A percentile compares a stretch with the other conserved stretches of the same genome.
phyloP scores from a whole-genome alignment of 1,140 invertebrate species.

The Vanessa tameamea region DNA sequence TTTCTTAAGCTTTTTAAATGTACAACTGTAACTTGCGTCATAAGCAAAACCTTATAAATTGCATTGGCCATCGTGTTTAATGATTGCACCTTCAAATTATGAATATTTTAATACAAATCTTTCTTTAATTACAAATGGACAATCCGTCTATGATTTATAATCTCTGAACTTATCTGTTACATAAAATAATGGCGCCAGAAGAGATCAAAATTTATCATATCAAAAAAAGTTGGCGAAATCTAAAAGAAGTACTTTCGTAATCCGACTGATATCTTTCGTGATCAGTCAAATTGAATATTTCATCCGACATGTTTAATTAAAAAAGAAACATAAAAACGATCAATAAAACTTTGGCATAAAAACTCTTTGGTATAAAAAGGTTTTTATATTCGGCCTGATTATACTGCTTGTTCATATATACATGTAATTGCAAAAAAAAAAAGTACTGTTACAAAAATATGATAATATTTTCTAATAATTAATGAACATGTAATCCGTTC shows the following conservation, averaged over 20 bases:
- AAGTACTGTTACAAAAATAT: slow-evolving; percentile 1
- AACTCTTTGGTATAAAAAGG: slow-evolving; percentile 4
- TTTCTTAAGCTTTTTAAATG: not conserved
- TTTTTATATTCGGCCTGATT: slow-evolving; percentile 7
- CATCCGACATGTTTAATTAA: slow-evolving; percentile 21
- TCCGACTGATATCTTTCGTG: slow-evolving; percentile 12
- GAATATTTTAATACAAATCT: not conserved
- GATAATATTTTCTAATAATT: slow-evolving; percentile 6
- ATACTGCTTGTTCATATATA: not conserved
- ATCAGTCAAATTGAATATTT: slow-evolving; percentile 24
- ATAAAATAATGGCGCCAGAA: slow-evolving; percentile 39
- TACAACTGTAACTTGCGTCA: not conserved
- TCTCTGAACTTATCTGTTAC: slow-evolving; percentile 46
- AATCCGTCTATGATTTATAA: slow-evolving; percentile 11
- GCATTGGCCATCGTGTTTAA: not conserved
- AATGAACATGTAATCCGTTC: not conserved
- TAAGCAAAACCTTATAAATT: not conserved
- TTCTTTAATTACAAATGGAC: not conserved
- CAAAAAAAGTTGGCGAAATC: slow-evolving; percentile 22
- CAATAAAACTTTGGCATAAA: slow-evolving; percentile 7
- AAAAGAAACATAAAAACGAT: slow-evolving; percentile 1
- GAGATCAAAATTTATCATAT: slow-evolving; percentile 37
- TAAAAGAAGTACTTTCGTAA: slow-evolving; percentile 22
- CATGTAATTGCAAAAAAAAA: not conserved
- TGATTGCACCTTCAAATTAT: not conserved